Evolutionary conservation across 2,797 vertebrate genomes (phyloP).

Genomic region (Odontamblyopus lacepedii): DNA sequence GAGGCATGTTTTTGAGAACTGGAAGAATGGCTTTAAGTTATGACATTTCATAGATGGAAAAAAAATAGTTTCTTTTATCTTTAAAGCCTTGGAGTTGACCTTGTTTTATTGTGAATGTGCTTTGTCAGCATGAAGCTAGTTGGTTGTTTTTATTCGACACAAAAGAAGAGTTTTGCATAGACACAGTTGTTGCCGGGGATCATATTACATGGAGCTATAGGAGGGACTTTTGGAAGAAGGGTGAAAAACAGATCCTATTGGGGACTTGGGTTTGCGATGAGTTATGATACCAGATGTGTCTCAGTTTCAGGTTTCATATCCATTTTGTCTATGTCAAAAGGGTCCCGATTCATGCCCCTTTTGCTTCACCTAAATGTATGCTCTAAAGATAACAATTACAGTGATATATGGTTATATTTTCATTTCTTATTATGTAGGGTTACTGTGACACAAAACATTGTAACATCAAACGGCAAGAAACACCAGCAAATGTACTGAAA

Average conservation of each 20-base stretch:
- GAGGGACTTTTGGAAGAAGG: slow-evolving; percentile 21
- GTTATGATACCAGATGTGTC: slow-evolving; percentile 2
- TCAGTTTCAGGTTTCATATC: background rate
- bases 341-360: background rate
- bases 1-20: slow-evolving; percentile 21
- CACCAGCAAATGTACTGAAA: background rate
- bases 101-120: background rate
- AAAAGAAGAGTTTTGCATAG: slow-evolving; percentile 21
- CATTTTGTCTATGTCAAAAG: background rate
- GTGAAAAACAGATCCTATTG: slow-evolving; percentile 12
- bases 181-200: slow-evolving; percentile 32
- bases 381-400: background rate
- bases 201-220: slow-evolving; percentile 42
- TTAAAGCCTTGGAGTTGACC: background rate
- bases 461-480: background rate
- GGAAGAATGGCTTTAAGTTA: background rate
- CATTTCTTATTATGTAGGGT: background rate
- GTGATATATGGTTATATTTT: background rate
- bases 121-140: slow-evolving; percentile 15
- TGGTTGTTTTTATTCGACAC: slow-evolving; percentile 49
- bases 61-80: background rate
- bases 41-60: background rate
- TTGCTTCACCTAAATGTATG: background rate
- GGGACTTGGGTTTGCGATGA: background rate
- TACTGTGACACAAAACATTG: too few species aligned